Conservation (phyloP, 2,888 invertebrate genomes). For the Lepidochitona cinerea region DNA sequence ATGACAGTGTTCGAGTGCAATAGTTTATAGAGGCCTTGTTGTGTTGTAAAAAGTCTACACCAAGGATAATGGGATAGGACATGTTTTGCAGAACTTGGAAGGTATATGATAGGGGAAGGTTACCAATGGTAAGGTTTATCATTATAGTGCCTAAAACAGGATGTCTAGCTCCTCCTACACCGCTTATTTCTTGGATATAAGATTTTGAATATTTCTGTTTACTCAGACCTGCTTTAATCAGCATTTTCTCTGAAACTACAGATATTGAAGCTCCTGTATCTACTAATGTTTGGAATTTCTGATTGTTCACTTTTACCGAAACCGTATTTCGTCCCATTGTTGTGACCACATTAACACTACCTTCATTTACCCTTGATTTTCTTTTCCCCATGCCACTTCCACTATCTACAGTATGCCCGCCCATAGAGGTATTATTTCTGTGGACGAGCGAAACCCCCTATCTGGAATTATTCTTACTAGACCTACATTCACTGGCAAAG, state of each 20-base stretch:
- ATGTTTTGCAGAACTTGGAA: neutral
- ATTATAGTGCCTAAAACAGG: neutral
- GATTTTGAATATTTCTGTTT: neutral
- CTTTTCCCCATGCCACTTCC: neutral
- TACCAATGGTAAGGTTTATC: neutral
- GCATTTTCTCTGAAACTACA: neutral
- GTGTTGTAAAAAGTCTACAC: constrained; percentile 26
- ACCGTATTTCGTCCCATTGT: neutral
- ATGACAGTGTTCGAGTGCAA: constrained; percentile 5
- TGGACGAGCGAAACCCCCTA: neutral
- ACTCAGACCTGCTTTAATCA: neutral
- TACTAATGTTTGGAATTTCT: neutral
- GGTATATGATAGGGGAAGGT: neutral
- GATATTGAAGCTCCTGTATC: neutral
- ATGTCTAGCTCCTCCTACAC: neutral
- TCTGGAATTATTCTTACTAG: neutral
- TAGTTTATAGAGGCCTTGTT: constrained; percentile 26
- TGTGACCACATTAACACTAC: neutral
- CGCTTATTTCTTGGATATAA: neutral
- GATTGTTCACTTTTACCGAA: neutral
- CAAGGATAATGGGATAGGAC: constrained; percentile 22
- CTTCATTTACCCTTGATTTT: neutral
- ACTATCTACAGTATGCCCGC: constrained; percentile 4
- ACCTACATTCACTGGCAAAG: neutral
- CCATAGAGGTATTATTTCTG: neutral